Percentiles rank a stretch among this genome's conserved stretches.
Evolutionary conservation across 2,888 invertebrate genomes (phyloP).

Genomic region (Sphaerophoria rueppellii): DNA sequence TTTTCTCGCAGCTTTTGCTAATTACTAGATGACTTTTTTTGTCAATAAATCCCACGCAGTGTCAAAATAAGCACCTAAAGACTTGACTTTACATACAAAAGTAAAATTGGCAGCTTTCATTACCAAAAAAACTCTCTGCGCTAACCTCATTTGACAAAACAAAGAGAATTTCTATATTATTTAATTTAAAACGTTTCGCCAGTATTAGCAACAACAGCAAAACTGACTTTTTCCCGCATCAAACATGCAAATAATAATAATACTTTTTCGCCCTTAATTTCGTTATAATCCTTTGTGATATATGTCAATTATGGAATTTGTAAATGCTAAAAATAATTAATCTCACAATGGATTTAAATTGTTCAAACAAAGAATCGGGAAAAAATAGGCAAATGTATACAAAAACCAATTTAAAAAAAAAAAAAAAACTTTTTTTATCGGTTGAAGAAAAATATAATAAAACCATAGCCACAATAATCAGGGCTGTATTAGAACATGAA

Average conservation of each 20-base stretch:
- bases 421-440: not conserved
- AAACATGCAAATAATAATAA: conserved; percentile 30
- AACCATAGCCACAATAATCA: not conserved
- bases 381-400: conserved; percentile 59
- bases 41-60: conserved; percentile 68
- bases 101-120: conserved; percentile 43
- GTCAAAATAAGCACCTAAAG: conserved; percentile 51
- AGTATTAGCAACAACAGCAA: conserved; percentile 10
- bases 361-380: conserved; percentile 57
- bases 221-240: conserved; percentile 53
- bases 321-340: conserved; percentile 73
- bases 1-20: not conserved
- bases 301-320: conserved; percentile 74
- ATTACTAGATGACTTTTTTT: conserved; percentile 66
- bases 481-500: not conserved
- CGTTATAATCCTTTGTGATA: conserved; percentile 73
- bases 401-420: conserved; percentile 32
- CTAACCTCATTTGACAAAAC: conserved; percentile 82
- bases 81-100: conserved; percentile 6
- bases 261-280: conserved; percentile 64
- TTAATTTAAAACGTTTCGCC: conserved; percentile 54
- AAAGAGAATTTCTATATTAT: conserved; percentile 75
- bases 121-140: conserved; percentile 59
- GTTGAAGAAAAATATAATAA: conserved; percentile 26
- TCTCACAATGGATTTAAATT: conserved; percentile 73